Base-by-base conservation (phyloP, 2,113 vertebrate species). In the Columba livia region DNA sequence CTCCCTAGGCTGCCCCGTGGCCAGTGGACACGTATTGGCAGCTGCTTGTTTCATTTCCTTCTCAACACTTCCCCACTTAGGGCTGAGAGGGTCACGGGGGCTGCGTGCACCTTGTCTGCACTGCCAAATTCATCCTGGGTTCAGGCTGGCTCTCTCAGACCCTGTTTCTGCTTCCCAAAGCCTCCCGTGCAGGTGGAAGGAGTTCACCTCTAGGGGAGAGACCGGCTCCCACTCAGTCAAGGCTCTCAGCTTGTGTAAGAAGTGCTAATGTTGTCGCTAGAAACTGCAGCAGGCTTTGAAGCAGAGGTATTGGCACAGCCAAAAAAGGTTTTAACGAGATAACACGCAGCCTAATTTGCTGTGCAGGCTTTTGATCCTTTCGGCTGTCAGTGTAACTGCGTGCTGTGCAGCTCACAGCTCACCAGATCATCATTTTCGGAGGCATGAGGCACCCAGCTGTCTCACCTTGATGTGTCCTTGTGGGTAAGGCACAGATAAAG, bases 351-450 rank as follows among this genome's bases (percentile, higher is more conserved):
- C 67, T 79, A 58, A 28, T 85, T 85, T 82, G 85, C 90, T 75
- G 88, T 32, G 71, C 70, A 31, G 85, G 81, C 81, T 94, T 91
- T 93, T 85, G 78, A 91, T 94, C 81, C 87, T 66, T 60, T 85
- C 32, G 64, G 69, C 73, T 86, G 75, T 51, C 3, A 1, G 18
- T 72, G 67, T 72, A 53, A 58, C 21, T 66, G 83, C 7, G 2
- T 18, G 40, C n/a, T 0, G 2, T 0, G 5, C 87, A 34, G 89
- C 84, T 86, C 15, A 12, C 82, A 51, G 79, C 12, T 9, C 9
- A 2, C 67, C 14, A 7, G 86, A 51, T 91, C 90, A 56, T 85
- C 74, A 1, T 34, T 93, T 93, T 79, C 0, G 0, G 89, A 75
- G 89, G 78, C 74, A 21, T 2, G 3, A 85, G 61, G 78, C 65